phyloP scores from a whole-genome alignment of 2,113 vertebrate genomes.

The Podarcis muralis region DNA sequence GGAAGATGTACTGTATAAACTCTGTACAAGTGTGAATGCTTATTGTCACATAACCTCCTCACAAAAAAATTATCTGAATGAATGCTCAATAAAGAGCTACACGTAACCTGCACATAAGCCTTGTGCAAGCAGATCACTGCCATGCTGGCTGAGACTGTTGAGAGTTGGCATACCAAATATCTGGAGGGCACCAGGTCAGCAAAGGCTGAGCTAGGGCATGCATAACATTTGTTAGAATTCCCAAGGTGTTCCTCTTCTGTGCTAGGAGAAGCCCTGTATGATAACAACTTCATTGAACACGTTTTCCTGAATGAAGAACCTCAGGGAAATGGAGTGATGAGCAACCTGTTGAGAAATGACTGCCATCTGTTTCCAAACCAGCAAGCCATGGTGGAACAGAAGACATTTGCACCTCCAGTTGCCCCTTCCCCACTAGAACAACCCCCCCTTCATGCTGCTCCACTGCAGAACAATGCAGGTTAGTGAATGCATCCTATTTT shows the following conservation, averaged over 20 bases:
- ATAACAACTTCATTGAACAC: neutral
- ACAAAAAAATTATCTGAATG: too few relatives aligned
- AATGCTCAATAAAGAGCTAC: too few relatives aligned
- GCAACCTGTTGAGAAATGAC: neutral
- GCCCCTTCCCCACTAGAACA: neutral
- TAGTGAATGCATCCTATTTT: neutral
- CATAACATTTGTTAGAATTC: neutral
- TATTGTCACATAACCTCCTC: too few relatives aligned
- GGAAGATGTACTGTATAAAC: too few relatives aligned
- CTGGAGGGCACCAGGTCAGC: neutral
- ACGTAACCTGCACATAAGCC: too few relatives aligned
- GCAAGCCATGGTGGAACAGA: neutral
- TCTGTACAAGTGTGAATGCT: too few relatives aligned
- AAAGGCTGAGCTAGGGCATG: neutral
- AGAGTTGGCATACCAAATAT: neutral
- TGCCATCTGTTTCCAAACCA: neutral
- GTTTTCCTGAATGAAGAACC: neutral
- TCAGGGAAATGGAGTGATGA: neutral
- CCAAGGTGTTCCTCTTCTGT: neutral
- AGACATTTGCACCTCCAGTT: neutral
- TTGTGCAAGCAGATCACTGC: too few relatives aligned
- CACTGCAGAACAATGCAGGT: rapidly evolving
- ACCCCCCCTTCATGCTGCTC: rapidly evolving
- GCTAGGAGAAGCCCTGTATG: neutral
- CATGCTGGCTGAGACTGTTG: neutral